Evolutionary conservation across 2,888 invertebrate species (phyloP), one percentile per base, ranked within the genome.

Genomic region (Nymphalis polychloros): DNA sequence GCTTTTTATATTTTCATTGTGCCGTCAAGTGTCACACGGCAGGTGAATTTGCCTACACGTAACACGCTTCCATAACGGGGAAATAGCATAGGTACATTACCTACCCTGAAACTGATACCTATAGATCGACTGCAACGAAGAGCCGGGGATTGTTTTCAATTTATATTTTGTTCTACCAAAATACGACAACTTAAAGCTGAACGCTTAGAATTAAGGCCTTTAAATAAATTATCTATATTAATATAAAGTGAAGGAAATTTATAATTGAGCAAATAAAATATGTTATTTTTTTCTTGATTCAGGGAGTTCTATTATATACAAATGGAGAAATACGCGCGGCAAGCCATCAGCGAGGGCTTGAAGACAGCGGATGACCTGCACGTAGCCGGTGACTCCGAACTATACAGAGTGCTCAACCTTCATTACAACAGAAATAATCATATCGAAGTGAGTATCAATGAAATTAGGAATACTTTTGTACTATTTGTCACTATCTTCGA

Each of bases 301-400:
- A 99, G 99, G 93, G 99, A 99, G 94, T 99, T 99, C 94, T 99
- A 98, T 95, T 99, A 99, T 94, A 99, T 99, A 87, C 99, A 99
- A 94, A 99, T 99, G 99, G 99, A 99, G 94, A 99, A 99, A 93
- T 99, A 98, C 93, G 99, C 99, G 73, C 95, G 99, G 79, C 99
- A 99, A 92, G 98, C 98, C 61, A 96, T 99, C 81, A 97, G 98
- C 79, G 99, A 99, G 93, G 99, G 99, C 73, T 95, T 98, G 80
- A 97, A 98, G 89, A 95, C 95, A 82, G 95, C 96, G 23, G 98
- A 99, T 77, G 98, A 99, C 84, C 94, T 99, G 71, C 96, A 96
- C 86, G 98, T 99, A 69, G 97, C 97, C 73, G 96, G 96, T 68
- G 99, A 99, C 92, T 98, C 98, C 72, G 99, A 99, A 93, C 95